Evolutionary conservation across 2,888 invertebrate genomes (phyloP), one percentile per base, ranked within the genome.

Genomic region (Acronicta aceris): DNA sequence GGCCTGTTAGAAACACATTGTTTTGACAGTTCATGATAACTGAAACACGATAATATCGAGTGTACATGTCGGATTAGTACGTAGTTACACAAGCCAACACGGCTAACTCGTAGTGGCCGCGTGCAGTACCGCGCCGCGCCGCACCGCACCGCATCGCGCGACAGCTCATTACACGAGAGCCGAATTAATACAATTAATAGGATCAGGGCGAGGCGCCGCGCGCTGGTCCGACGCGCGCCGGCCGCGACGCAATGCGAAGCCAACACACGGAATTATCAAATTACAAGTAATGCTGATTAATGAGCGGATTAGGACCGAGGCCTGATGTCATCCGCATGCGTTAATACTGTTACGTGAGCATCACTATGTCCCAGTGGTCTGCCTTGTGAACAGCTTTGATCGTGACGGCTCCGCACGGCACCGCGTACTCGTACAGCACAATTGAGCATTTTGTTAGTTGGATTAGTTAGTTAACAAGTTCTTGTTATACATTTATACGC

Each of bases 181-280:
- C 50, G 74, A 59, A 63, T 64, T 75, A 78, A 75, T 74, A 54
- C 63, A 65, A 83, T 87, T 85, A 86, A 87, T 83, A 76, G 84
- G 85, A 82, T 87, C 65, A 82, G 65, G 63, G 55, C 40, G 30
- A 51, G 50, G 59, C 60, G 45, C 38, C 48, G 43, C 56, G 45
- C 45, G 38, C 33, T 30, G 7, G 30, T 30, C 9, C 30, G 12
- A 10, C 30, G 13, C 4, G n/a, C 38, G 6, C 5, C 38, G n/a
- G 13, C n/a, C 36, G 38, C 38, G 5, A 27, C 15, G 41, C 52
- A 47, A 55, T 47, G 41, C 53, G 77, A 79, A 76, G 79, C 76
- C 76, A 62, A 41, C 41, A 43, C 53, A 40, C 50, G 43, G 52
- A 58, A 67, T 77, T 60, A 70, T 76, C 78, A 67, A 57, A 62